phyloP scores from a whole-genome alignment of 2,797 vertebrate species.

The Amazona ochrocephala region DNA sequence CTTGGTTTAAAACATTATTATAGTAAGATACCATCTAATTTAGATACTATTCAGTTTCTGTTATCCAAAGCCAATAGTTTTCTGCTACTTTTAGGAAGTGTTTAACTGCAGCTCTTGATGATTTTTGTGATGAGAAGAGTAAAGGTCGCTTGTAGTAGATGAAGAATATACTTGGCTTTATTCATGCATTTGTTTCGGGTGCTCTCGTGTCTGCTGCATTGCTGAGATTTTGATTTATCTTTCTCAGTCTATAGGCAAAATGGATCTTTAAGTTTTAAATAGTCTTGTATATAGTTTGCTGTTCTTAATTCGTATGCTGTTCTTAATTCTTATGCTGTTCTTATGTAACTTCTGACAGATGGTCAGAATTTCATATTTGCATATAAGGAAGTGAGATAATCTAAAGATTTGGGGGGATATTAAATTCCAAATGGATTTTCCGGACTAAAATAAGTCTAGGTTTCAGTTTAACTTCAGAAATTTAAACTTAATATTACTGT shows the following conservation, averaged over 20 bases:
- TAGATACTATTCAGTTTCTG: not conserved
- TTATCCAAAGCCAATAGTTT: not conserved
- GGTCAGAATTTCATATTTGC: not conserved
- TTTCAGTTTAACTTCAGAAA: not conserved
- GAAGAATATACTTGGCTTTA: not conserved
- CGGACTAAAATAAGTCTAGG: not conserved
- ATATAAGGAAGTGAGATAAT: not conserved
- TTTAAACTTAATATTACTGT: not conserved
- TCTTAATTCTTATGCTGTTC: not conserved
- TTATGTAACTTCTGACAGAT: not conserved
- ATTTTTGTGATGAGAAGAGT: not conserved
- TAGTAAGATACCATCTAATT: not conserved
- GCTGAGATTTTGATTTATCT: not conserved
- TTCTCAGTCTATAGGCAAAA: not conserved
- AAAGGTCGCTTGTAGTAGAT: not conserved
- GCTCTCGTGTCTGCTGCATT: not conserved
- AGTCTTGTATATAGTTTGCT: not conserved
- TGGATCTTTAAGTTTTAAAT: not conserved
- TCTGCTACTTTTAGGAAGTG: not conserved
- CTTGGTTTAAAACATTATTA: not conserved
- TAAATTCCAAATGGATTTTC: not conserved
- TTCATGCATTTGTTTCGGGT: not conserved
- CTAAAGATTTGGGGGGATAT: not conserved
- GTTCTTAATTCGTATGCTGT: not conserved
- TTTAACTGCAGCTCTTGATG: not conserved